Percentiles rank a stretch among this genome's conserved stretches.
Conservation (phyloP, 2,888 invertebrate species). For the Scelioninae gen. 2 region DNA sequence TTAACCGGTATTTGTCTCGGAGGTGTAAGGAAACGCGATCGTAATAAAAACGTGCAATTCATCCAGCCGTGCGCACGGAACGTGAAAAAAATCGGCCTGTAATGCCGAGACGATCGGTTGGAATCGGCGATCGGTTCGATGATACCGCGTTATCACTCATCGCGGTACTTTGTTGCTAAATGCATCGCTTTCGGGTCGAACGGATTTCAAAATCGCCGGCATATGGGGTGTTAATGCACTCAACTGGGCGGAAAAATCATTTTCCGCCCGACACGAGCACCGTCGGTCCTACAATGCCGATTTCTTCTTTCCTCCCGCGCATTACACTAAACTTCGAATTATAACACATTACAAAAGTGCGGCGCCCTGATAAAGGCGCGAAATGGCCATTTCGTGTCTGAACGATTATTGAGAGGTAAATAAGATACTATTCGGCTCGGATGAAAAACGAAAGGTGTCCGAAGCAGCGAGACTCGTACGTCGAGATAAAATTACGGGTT, state of each 20-base stretch:
- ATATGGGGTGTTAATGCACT: too few relatives aligned
- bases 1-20: background rate
- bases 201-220: too few relatives aligned
- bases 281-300: too few relatives aligned
- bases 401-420: conserved; percentile 30
- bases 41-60: conserved; percentile 6
- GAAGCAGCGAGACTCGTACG: conserved; percentile 35
- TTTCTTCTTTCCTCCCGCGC: background rate
- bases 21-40: conserved; percentile 13
- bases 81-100: conserved; percentile 1
- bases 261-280: too few relatives aligned
- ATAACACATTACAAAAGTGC: conserved; percentile 48
- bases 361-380: conserved; percentile 22
- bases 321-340: conserved; percentile 46
- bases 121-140: background rate
- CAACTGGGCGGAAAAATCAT: too few relatives aligned
- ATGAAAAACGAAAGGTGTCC: conserved; percentile 57
- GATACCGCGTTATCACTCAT: too few relatives aligned
- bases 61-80: background rate
- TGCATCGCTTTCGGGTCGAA: too few relatives aligned
- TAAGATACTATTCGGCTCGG: conserved; percentile 31
- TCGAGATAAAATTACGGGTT: conserved; percentile 57
- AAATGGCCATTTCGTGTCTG: conserved; percentile 39
- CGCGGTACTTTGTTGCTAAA: too few relatives aligned
- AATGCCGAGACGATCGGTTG: conserved; percentile 16